phyloP scores from a whole-genome alignment of 2,888 invertebrate genomes.

The Calliphora vomitoria region DNA sequence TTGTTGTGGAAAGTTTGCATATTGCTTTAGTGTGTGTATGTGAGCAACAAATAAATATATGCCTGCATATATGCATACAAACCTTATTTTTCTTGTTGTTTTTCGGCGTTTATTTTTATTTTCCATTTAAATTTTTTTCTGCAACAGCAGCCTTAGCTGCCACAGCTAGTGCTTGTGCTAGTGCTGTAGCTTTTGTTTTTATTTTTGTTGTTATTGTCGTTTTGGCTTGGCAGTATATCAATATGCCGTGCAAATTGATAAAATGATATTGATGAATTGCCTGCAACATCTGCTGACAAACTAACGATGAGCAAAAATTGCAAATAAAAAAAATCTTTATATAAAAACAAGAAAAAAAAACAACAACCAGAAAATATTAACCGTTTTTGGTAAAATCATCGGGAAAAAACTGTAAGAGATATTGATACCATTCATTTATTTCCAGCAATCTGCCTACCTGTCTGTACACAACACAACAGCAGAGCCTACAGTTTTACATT shows the following conservation, averaged over 20 bases:
- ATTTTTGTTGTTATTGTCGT: constrained; percentile 35
- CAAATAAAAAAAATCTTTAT: constrained; percentile 27
- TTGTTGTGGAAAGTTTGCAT: background rate
- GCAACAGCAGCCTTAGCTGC: constrained; percentile 23
- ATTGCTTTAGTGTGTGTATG: constrained; percentile 9
- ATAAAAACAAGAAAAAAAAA: constrained; percentile 34
- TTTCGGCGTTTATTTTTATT: constrained; percentile 38
- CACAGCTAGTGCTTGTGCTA: background rate
- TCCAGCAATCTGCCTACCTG: constrained; percentile 13
- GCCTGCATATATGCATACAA: constrained; percentile 44
- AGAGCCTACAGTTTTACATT: constrained; percentile 12
- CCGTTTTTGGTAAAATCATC: constrained; percentile 37
- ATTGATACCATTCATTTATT: constrained; percentile 45
- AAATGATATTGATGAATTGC: constrained; percentile 84
- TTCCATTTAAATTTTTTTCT: background rate
- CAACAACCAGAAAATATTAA: constrained; percentile 55
- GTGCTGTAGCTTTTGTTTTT: background rate
- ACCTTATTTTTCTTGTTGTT: constrained; percentile 46
- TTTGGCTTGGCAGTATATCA: constrained; percentile 65
- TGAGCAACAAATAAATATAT: constrained; percentile 55
- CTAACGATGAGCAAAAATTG: constrained; percentile 48
- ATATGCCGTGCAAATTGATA: constrained; percentile 82
- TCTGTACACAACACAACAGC: background rate
- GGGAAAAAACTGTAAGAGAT: constrained; percentile 1
- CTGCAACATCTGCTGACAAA: constrained; percentile 74